Percentiles rank a stretch among this genome's conserved stretches.
These are phyloP conservation scores for Rhinolophus sinicus DNA, from an alignment of 2,113 vertebrate genomes.

Conservation along the genomic window DNA sequence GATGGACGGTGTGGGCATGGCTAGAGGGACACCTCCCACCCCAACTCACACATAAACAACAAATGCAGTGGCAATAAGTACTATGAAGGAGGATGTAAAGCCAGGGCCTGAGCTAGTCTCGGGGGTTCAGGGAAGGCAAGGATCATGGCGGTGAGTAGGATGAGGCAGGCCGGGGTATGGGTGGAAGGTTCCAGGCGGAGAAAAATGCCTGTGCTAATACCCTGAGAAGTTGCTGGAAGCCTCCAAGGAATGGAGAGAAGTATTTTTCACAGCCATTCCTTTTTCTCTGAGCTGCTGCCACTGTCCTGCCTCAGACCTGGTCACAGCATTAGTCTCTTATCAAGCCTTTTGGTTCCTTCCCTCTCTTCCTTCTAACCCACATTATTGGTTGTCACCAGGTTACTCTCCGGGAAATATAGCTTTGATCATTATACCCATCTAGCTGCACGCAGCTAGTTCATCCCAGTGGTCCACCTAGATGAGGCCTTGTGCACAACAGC, in stretches of 20 bases:
- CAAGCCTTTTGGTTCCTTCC: neutral
- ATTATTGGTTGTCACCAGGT: no score
- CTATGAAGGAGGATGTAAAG: neutral
- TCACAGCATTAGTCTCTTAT: neutral
- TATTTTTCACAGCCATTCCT: neutral
- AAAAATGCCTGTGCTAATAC: neutral
- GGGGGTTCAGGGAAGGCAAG: neutral
- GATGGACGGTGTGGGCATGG: fast-evolving
- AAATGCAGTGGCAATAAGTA: neutral
- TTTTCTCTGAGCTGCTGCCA: neutral
- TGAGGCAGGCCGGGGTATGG: neutral
- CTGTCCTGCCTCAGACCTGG: neutral
- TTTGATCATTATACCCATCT: neutral
- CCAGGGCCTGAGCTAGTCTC: neutral
- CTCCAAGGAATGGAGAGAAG: neutral
- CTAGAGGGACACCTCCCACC: no score
- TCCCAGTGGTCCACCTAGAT: neutral
- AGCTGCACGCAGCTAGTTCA: neutral
- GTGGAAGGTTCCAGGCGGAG: neutral
- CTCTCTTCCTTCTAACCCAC: neutral
- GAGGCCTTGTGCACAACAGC: neutral
- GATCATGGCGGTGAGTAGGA: neutral
- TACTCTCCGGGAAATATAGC: neutral
- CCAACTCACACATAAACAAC: neutral
- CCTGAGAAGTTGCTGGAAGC: neutral